These are phyloP conservation scores for Loris lydekkerianus DNA, from an alignment of 2,797 vertebrate genomes.

Conservation along the genomic window DNA sequence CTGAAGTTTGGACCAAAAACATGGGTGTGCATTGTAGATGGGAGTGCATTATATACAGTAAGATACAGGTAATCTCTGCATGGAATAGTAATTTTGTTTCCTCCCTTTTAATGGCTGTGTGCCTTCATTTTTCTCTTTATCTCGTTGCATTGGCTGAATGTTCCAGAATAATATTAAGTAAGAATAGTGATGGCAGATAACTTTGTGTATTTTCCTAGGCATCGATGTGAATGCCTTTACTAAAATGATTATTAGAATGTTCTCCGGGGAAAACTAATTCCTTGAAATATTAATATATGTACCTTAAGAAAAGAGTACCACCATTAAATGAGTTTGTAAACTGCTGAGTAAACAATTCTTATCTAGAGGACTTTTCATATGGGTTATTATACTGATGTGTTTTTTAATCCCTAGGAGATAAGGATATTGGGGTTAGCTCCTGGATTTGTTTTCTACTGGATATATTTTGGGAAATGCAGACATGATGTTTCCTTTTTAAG, in stretches of 20 bases:
- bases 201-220: neutral
- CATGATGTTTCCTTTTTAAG: conserved; percentile 15
- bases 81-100: neutral
- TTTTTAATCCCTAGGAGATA: conserved; percentile 48
- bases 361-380: conserved; percentile 49
- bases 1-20: too few relatives aligned
- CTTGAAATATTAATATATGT: conserved; percentile 26
- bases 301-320: conserved; percentile 64
- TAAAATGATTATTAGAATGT: neutral
- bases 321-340: conserved; percentile 46
- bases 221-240: neutral
- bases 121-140: conserved; percentile 33
- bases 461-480: neutral
- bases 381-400: conserved; percentile 13
- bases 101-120: neutral
- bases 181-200: neutral
- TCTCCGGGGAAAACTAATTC: conserved; percentile 28
- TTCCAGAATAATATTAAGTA: conserved; percentile 52
- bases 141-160: conserved; percentile 35
- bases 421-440: neutral
- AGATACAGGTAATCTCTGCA: neutral
- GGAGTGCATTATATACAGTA: too few relatives aligned
- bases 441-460: neutral
- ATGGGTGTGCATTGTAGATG: too few relatives aligned
- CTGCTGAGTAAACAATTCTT: conserved; percentile 63